A percentile compares a stretch with the other conserved stretches of the same genome.
phyloP scores from a whole-genome alignment of 2,888 invertebrate species.

The Xestoiulus laeticollis region DNA sequence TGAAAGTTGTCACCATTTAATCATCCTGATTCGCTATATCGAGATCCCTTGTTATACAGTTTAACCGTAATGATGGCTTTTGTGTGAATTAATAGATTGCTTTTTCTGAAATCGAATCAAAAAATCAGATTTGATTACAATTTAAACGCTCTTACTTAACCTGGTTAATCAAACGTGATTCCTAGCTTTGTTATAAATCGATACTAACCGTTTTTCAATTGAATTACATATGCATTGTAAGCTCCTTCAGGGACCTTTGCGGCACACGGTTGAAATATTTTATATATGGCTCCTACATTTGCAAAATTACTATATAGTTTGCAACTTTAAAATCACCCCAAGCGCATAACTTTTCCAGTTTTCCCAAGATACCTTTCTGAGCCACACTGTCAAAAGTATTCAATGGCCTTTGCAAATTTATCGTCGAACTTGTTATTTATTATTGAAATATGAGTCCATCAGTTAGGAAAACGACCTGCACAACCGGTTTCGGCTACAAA shows the following conservation, averaged over 20 bases:
- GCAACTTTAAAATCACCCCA: no score
- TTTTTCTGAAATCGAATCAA: background rate
- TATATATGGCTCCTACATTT: background rate
- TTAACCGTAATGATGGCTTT: no score
- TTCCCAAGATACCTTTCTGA: background rate
- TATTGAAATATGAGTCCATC: background rate
- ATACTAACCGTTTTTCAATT: no score
- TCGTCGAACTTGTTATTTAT: background rate
- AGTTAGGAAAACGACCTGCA: background rate
- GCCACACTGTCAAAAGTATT: background rate
- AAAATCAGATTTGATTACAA: background rate
- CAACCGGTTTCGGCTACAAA: background rate
- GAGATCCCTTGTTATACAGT: no score
- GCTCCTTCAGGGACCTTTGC: no score
- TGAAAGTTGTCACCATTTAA: background rate
- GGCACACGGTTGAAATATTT: no score
- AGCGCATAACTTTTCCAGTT: background rate
- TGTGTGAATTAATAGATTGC: background rate
- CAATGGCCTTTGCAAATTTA: conserved; percentile 3
- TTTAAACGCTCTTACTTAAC: no score
- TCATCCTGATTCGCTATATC: background rate
- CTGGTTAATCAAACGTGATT: no score
- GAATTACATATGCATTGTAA: no score
- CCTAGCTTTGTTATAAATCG: no score
- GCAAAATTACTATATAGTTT: background rate